Percentiles rank a stretch among this genome's conserved stretches.
Conservation (phyloP, 2,888 invertebrate species). For the Branchinecta sandiegonensis region DNA sequence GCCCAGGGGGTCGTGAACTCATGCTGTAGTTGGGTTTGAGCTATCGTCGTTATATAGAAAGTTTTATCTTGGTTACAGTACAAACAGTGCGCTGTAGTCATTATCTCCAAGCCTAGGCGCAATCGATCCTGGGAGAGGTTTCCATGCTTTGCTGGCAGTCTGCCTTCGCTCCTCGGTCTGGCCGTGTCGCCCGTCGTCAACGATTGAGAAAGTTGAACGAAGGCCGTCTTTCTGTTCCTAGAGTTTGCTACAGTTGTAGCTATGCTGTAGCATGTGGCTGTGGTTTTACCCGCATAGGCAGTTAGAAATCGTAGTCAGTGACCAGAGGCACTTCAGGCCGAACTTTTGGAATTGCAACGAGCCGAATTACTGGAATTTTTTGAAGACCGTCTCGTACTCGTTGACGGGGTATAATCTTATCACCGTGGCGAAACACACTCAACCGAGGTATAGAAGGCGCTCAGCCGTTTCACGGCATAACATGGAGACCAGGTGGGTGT, state of each 20-base stretch:
- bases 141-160: slow-evolving; percentile 15
- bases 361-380: slow-evolving; percentile 1
- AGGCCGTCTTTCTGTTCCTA: slow-evolving; percentile 3
- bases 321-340: neutral
- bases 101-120: slow-evolving; percentile 10
- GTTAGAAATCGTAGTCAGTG: slow-evolving; percentile 13
- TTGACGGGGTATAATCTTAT: slow-evolving; percentile 13
- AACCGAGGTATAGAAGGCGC: slow-evolving; percentile 9
- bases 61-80: no score
- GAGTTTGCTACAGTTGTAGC: neutral
- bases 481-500: slow-evolving; percentile 14
- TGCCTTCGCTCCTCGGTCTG: neutral
- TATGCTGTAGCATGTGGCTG: slow-evolving; percentile 15
- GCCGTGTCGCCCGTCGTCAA: neutral
- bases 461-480: slow-evolving; percentile 7
- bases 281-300: slow-evolving; percentile 14
- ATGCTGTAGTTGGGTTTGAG: no score
- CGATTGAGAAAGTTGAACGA: slow-evolving; percentile 4
- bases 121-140: slow-evolving; percentile 8
- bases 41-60: no score
- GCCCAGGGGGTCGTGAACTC: no score
- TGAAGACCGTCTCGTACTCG: slow-evolving; percentile 12
- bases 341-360: slow-evolving; percentile 10
- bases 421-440: slow-evolving; percentile 15
- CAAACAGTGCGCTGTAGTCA: neutral